phyloP scores from a whole-genome alignment of 2,888 invertebrate species.

The Drosophila prolongata region DNA sequence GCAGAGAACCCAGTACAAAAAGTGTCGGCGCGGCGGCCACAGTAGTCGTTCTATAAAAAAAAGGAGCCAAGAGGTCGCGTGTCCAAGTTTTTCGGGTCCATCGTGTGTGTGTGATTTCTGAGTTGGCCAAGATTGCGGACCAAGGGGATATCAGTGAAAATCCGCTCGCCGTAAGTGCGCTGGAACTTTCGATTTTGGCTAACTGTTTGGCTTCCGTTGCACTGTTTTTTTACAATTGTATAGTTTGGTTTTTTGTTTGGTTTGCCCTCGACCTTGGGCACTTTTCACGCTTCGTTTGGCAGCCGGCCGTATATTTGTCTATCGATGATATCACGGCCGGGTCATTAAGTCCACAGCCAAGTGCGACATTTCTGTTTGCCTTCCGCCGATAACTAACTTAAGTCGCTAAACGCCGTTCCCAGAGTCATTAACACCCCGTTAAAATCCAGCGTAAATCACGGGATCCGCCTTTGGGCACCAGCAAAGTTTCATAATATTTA shows the following conservation, averaged over 20 bases:
- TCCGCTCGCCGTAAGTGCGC: conserved; percentile 77
- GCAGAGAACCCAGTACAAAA: conserved; percentile 44
- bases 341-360: conserved; percentile 24
- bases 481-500: conserved; percentile 69
- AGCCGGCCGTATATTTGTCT: conserved; percentile 22
- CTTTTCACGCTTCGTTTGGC: conserved; percentile 65
- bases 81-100: conserved; percentile 8
- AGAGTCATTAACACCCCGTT: conserved; percentile 45
- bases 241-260: conserved; percentile 21
- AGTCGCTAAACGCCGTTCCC: conserved; percentile 36
- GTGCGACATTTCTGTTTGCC: conserved; percentile 40
- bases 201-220: conserved; percentile 23
- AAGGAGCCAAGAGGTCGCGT: conserved; percentile 24
- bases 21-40: conserved; percentile 37
- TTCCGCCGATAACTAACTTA: conserved; percentile 41
- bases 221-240: conserved; percentile 10
- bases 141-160: conserved; percentile 62
- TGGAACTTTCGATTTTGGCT: conserved; percentile 6
- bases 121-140: conserved; percentile 74
- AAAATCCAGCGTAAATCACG: conserved; percentile 36
- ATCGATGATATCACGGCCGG: conserved; percentile 43
- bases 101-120: conserved; percentile 1
- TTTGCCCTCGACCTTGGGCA: conserved; percentile 42
- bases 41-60: conserved; percentile 9
- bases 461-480: conserved; percentile 4